phyloP scores from a whole-genome alignment of 2,888 invertebrate genomes.

The Meiosimyza decipiens region DNA sequence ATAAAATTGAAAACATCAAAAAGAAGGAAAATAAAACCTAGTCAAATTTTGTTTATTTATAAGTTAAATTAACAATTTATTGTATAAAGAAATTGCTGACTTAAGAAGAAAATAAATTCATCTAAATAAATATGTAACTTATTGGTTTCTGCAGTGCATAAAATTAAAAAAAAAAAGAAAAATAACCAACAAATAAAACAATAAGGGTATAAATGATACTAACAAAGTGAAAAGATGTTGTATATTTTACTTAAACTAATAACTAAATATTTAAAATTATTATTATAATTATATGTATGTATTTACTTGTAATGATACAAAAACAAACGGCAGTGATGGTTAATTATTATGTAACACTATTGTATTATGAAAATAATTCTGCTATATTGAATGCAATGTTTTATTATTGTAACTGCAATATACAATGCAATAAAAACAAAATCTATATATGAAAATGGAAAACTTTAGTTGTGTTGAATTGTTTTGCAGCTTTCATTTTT shows the following conservation, averaged over 20 bases:
- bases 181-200: background rate
- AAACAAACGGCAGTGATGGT: slow-evolving; percentile 36
- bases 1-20: slow-evolving; percentile 27
- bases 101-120: slow-evolving; percentile 2
- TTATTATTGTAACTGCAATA: slow-evolving; percentile 30
- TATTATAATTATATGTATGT: slow-evolving; percentile 32
- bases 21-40: slow-evolving; percentile 62
- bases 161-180: background rate
- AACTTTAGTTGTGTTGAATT: no score
- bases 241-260: slow-evolving; percentile 32
- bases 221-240: slow-evolving; percentile 41
- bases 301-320: slow-evolving; percentile 37
- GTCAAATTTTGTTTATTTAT: slow-evolving; percentile 59
- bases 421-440: slow-evolving; percentile 32
- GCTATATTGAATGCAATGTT: slow-evolving; percentile 26
- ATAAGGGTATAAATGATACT: slow-evolving; percentile 19
- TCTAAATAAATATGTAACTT: background rate
- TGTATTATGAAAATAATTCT: slow-evolving; percentile 12
- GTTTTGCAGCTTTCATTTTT: no score
- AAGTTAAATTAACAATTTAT: slow-evolving; percentile 48
- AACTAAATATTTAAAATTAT: slow-evolving; percentile 37
- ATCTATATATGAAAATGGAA: background rate
- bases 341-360: slow-evolving; percentile 41
- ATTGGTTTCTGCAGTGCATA: slow-evolving; percentile 1
- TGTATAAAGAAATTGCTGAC: background rate